Evolutionary conservation across 2,797 vertebrate genomes (phyloP).

Genomic region (Rhadinocentrus ornatus): DNA sequence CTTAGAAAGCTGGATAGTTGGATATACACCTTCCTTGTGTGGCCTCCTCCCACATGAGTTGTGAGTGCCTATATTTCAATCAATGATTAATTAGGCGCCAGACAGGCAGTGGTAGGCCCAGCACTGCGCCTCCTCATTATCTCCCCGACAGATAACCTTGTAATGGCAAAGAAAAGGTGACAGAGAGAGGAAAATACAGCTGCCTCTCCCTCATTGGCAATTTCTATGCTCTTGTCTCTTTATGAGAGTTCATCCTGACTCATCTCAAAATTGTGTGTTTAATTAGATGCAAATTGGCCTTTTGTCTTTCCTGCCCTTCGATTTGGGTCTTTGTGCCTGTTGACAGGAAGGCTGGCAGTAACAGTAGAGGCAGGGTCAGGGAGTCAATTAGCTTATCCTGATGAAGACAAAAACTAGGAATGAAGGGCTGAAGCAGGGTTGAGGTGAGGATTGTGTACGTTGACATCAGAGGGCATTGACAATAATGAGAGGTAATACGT

Average conservation of each 20-base stretch:
- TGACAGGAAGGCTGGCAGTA: constrained; percentile 64
- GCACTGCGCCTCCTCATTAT: constrained; percentile 79
- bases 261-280: constrained; percentile 56
- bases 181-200: constrained; percentile 32
- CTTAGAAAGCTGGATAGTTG: constrained; percentile 52
- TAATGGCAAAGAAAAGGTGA: constrained; percentile 74
- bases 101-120: constrained; percentile 70
- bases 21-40: constrained; percentile 59
- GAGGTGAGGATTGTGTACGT: constrained; percentile 7
- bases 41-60: constrained; percentile 82
- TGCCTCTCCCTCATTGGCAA: constrained; percentile 44
- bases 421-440: not conserved
- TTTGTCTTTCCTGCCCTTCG: constrained; percentile 62
- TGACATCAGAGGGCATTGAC: constrained; percentile 12
- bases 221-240: constrained; percentile 34
- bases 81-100: constrained; percentile 88
- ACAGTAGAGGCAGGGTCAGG: constrained; percentile 57
- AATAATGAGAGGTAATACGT: not conserved
- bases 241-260: constrained; percentile 44
- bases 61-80: constrained; percentile 86
- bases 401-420: constrained; percentile 46
- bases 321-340: constrained; percentile 59
- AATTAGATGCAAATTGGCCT: constrained; percentile 82
- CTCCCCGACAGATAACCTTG: constrained; percentile 86
- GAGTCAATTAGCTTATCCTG: constrained; percentile 56